These are phyloP conservation scores for Drosophila colorata DNA, from an alignment of 2,888 invertebrate species.

Conservation along the genomic window DNA sequence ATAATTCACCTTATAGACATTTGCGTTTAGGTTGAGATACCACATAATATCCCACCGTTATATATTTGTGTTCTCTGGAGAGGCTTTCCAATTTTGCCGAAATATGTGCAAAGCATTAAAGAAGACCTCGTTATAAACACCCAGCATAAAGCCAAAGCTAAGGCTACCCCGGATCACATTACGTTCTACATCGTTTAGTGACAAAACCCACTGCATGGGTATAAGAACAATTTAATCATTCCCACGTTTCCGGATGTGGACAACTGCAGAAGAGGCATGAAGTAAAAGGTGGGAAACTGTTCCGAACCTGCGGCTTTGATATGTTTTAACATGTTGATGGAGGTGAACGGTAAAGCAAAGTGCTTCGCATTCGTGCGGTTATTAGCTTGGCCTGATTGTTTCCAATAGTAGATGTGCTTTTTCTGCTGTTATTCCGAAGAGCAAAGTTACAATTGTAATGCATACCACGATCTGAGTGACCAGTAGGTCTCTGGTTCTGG, in stretches of 20 bases:
- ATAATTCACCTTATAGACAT: constrained; percentile 31
- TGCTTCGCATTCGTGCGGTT: constrained; percentile 57
- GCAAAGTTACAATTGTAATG: constrained; percentile 41
- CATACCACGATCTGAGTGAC: constrained; percentile 36
- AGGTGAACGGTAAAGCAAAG: constrained; percentile 13
- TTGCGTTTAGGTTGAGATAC: background rate
- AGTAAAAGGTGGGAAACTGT: constrained; percentile 16
- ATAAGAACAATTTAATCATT: constrained; percentile 12
- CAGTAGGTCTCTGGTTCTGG: constrained; percentile 16
- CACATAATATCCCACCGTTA: background rate
- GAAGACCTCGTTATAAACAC: too few relatives aligned
- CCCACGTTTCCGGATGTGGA: constrained; percentile 32
- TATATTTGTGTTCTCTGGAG: background rate
- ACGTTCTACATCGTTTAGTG: too few relatives aligned
- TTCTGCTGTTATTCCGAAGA: constrained; percentile 4
- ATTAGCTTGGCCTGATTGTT: constrained; percentile 33
- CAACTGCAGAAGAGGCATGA: constrained; percentile 7
- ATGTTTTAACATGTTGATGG: constrained; percentile 17
- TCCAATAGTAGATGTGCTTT: constrained; percentile 5
- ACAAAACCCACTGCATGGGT: background rate
- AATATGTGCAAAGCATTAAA: background rate
- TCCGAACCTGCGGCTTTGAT: constrained; percentile 27
- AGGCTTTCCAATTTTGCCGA: too few relatives aligned
- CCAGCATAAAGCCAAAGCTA: too few relatives aligned
- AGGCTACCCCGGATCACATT: too few relatives aligned